Percentiles rank a stretch among this genome's conserved stretches.
phyloP scores from a whole-genome alignment of 2,113 vertebrate species.

The Tympanuchus pallidicinctus region DNA sequence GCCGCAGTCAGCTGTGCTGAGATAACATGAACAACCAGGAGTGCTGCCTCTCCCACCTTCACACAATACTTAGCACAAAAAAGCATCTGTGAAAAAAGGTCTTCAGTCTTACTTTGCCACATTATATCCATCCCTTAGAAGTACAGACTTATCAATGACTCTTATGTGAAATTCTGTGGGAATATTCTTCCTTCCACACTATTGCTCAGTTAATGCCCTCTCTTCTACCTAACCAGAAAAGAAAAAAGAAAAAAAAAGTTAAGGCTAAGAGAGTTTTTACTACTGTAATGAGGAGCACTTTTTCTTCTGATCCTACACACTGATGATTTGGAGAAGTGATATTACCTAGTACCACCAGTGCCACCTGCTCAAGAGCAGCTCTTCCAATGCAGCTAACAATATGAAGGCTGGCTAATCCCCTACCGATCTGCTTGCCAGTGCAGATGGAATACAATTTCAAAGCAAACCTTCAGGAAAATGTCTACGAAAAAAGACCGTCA shows the following conservation, averaged over 20 bases:
- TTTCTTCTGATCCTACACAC: not conserved
- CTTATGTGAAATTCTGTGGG: not conserved
- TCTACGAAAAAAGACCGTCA: not conserved
- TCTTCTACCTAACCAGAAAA: not conserved
- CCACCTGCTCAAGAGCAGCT: not conserved
- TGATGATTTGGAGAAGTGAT: not conserved
- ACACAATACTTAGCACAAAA: fast-evolving
- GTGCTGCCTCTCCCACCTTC: not conserved
- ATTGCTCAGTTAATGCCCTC: not conserved
- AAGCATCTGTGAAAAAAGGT: not conserved
- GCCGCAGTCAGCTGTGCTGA: too few relatives aligned
- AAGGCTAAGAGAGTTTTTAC: not conserved
- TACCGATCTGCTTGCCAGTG: not conserved
- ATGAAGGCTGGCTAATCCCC: not conserved
- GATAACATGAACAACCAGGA: fast-evolving
- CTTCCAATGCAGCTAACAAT: not conserved
- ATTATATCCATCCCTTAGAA: not conserved
- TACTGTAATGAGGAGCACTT: not conserved
- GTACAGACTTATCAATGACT: not conserved
- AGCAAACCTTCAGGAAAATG: not conserved
- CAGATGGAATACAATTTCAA: not conserved
- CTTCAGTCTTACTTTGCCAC: too few relatives aligned
- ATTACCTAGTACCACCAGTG: not conserved
- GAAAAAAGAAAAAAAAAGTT: too few relatives aligned
- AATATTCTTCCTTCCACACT: not conserved